phyloP scores from a whole-genome alignment of 92 coral and sea anemone genomes.

The Porites lobata region DNA sequence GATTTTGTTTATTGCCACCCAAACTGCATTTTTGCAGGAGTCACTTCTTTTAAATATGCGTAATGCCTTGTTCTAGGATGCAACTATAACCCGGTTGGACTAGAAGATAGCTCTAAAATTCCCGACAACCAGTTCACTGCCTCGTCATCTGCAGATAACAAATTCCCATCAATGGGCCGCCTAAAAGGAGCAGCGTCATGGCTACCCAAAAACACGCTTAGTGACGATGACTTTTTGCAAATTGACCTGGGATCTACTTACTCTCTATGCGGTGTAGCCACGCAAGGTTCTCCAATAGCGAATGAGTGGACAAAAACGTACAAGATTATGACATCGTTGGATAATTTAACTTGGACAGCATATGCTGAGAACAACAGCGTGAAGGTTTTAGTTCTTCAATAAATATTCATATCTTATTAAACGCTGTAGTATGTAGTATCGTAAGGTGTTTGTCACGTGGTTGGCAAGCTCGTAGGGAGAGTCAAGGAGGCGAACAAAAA shows the following conservation, averaged over 20 bases:
- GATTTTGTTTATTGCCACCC: too few species aligned
- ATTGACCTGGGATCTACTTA: slow-evolving; percentile 49
- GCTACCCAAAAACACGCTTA: not conserved
- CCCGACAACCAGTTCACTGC: slow-evolving; percentile 19
- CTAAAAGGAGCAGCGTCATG: slow-evolving; percentile 4
- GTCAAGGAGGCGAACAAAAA: too few species aligned
- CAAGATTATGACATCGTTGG: slow-evolving; percentile 9
- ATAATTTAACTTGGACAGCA: not conserved
- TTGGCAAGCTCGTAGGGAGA: too few species aligned
- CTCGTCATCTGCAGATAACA: not conserved
- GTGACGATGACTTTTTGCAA: slow-evolving; percentile 29
- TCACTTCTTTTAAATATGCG: not conserved
- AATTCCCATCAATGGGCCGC: not conserved
- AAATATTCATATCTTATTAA: not conserved
- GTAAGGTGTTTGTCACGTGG: too few species aligned
- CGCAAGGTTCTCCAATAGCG: slow-evolving; percentile 29
- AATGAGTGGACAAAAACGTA: slow-evolving; percentile 48
- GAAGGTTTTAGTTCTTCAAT: not conserved
- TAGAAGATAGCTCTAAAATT: slow-evolving; percentile 12
- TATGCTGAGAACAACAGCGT: slow-evolving; percentile 9
- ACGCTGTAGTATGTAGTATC: not conserved
- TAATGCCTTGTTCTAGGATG: not conserved
- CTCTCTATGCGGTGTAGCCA: slow-evolving; percentile 45
- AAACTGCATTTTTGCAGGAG: not conserved
- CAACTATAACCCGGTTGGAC: not conserved